phyloP scores from a whole-genome alignment of 2,113 vertebrate genomes.

The Regulus satrapa region DNA sequence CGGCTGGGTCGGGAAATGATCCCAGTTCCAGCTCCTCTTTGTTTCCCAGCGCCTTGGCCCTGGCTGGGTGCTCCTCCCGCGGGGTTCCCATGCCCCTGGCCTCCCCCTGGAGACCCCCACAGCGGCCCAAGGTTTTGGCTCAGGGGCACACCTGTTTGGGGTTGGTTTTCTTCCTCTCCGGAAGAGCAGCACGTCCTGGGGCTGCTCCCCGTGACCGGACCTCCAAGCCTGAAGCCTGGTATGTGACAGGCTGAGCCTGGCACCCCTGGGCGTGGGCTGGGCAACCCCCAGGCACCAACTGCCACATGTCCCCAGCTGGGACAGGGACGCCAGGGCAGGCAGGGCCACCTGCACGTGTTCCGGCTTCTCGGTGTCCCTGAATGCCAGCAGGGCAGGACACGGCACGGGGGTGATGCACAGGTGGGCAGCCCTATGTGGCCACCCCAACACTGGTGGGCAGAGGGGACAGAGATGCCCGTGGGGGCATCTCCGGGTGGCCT shows the following conservation, averaged over 20 bases:
- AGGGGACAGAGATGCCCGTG: neutral
- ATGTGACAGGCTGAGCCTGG: neutral
- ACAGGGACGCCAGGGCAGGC: rapidly evolving
- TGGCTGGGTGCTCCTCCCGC: neutral
- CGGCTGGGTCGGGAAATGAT: neutral
- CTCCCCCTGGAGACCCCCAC: rapidly evolving
- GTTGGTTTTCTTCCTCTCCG: neutral
- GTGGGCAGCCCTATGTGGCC: neutral
- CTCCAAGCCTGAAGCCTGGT: neutral
- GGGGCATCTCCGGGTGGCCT: too few relatives aligned
- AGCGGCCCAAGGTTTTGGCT: rapidly evolving
- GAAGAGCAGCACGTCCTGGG: neutral
- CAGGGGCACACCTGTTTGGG: neutral
- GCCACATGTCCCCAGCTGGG: neutral
- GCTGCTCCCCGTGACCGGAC: neutral
- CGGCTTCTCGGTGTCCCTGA: neutral
- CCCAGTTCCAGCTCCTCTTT: conserved; percentile 24
- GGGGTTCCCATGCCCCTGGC: neutral
- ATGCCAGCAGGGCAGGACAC: neutral
- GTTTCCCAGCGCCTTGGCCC: conserved; percentile 24
- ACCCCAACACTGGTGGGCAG: rapidly evolving
- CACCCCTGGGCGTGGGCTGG: neutral
- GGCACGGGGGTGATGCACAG: rapidly evolving
- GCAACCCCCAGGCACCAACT: neutral
- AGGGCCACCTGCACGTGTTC: neutral